Conservation (phyloP, 92 coral and sea anemone genomes). For the Siderastrea radians region DNA sequence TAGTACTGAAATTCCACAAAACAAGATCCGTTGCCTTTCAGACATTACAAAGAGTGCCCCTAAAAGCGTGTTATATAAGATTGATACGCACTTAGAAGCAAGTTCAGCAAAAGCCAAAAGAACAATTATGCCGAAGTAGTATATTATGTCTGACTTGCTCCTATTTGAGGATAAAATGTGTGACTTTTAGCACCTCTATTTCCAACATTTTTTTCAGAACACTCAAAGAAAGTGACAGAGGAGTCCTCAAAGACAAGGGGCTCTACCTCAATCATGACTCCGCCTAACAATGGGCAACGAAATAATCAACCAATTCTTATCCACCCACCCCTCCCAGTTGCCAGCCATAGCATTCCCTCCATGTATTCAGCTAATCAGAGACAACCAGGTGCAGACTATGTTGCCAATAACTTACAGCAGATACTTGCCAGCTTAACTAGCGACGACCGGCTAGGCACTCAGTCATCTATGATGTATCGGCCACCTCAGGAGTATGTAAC, state of each 20-base stretch:
- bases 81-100: no score
- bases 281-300: conserved; percentile 39
- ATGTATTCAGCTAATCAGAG: conserved; percentile 8
- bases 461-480: background rate
- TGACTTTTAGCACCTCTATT: background rate
- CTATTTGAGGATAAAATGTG: no score
- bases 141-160: no score
- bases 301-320: conserved; percentile 18
- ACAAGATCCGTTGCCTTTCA: no score
- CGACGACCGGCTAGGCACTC: background rate
- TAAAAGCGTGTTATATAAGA: no score
- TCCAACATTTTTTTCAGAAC: background rate
- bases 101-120: no score
- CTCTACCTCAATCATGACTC: conserved; percentile 47
- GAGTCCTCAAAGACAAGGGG: conserved; percentile 38
- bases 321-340: background rate
- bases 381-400: conserved; percentile 28
- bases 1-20: no score
- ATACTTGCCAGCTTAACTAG: conserved; percentile 77
- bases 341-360: background rate
- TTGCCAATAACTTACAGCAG: conserved; percentile 56
- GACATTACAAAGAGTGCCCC: no score
- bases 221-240: conserved; percentile 48
- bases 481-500: conserved; percentile 17
- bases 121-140: no score